These are phyloP conservation scores for Aptenodytes forsteri DNA, from an alignment of 2,113 vertebrate species.

Conservation along the genomic window DNA sequence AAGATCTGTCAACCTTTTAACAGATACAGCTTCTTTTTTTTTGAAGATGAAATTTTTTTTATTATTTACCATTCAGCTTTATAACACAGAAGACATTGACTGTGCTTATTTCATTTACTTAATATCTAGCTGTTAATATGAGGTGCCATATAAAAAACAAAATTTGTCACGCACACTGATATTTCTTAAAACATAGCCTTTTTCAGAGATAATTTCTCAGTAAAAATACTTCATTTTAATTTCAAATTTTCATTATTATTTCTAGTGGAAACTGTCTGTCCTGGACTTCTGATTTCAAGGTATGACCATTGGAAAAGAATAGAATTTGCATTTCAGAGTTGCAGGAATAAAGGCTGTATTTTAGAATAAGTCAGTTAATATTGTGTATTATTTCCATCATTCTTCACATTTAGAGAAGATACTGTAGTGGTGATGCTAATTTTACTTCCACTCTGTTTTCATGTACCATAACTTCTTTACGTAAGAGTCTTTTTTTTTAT, in stretches of 20 bases:
- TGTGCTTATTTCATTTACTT: not conserved
- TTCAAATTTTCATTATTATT: constrained; percentile 67
- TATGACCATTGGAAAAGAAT: constrained; percentile 77
- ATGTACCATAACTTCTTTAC: not conserved
- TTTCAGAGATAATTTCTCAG: not conserved
- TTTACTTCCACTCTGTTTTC: not conserved
- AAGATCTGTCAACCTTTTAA: not conserved
- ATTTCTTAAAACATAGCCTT: not conserved
- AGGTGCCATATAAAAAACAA: not conserved
- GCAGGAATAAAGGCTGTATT: not conserved
- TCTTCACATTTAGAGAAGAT: not conserved
- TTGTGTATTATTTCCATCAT: not conserved
- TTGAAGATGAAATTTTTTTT: not conserved
- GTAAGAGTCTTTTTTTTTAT: accelerated
- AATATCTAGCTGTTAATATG: not conserved
- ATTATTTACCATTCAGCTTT: not conserved
- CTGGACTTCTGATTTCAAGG: constrained; percentile 82
- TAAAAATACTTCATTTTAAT: not conserved
- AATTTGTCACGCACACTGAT: not conserved
- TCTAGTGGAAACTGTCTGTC: constrained; percentile 77
- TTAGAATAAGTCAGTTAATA: not conserved
- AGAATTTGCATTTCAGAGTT: constrained; percentile 35
- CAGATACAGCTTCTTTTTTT: not conserved
- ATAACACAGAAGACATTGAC: not conserved
- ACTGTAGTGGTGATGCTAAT: not conserved